Evolutionary conservation across 1,140 invertebrate species (phyloP).

Genomic region (Panagrolaimus sp.): DNA sequence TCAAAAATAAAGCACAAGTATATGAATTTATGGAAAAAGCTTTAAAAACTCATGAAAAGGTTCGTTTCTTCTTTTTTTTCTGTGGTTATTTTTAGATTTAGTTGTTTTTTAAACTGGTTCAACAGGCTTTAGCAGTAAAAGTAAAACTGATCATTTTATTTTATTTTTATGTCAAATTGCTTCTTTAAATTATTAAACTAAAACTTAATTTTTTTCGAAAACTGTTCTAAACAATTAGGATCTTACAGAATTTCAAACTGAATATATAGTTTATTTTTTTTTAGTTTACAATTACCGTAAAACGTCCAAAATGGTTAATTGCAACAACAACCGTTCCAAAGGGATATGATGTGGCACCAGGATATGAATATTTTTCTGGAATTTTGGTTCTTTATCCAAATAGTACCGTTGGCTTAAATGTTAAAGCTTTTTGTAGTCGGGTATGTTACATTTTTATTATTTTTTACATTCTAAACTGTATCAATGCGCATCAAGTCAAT

Average conservation of each 20-base stretch:
- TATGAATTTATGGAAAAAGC: neutral
- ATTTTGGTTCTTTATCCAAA: conserved; percentile 21
- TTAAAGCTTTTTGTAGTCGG: conserved; percentile 19
- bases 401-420: conserved; percentile 19
- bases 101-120: too few relatives aligned
- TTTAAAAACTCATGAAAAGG: conserved; percentile 5
- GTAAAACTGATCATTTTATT: too few relatives aligned
- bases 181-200: too few relatives aligned
- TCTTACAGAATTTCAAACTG: neutral
- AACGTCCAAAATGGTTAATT: conserved; percentile 18
- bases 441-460: neutral
- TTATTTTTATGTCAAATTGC: too few relatives aligned
- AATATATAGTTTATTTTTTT: neutral
- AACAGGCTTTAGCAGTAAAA: neutral
- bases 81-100: too few relatives aligned
- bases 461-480: too few relatives aligned
- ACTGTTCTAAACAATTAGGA: neutral
- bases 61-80: too few relatives aligned
- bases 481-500: too few relatives aligned
- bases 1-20: conserved; percentile 7
- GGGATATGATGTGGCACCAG: conserved; percentile 19
- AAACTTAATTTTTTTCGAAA: conserved; percentile 1
- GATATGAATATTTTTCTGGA: conserved; percentile 21
- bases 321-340: conserved; percentile 1
- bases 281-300: conserved; percentile 24